Evolutionary conservation across 2,888 invertebrate genomes (phyloP).

Genomic region (Oeneis ivallda): DNA sequence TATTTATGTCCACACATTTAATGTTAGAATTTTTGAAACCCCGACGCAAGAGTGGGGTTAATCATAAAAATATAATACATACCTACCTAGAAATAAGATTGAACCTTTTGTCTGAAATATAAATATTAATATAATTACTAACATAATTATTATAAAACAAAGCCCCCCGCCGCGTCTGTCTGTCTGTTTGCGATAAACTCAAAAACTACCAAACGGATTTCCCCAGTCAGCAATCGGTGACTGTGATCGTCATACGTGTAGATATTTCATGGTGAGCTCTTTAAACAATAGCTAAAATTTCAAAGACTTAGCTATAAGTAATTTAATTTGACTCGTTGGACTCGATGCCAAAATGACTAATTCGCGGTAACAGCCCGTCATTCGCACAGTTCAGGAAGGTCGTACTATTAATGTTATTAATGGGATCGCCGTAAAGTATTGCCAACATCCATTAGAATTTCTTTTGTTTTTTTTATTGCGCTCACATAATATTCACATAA

Average conservation of each 20-base stretch:
- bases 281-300: conserved; percentile 68
- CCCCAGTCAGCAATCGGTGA: too few relatives aligned
- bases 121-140: too few relatives aligned
- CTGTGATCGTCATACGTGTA: too few relatives aligned
- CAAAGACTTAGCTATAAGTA: conserved; percentile 57
- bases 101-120: too few relatives aligned
- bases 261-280: conserved; percentile 54
- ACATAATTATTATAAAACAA: too few relatives aligned
- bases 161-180: too few relatives aligned
- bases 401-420: conserved; percentile 53
- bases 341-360: conserved; percentile 76
- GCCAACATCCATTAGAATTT: conserved; percentile 25
- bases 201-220: too few relatives aligned
- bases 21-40: too few relatives aligned
- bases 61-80: not conserved
- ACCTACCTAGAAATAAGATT: too few relatives aligned
- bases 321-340: conserved; percentile 72
- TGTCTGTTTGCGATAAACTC: too few relatives aligned
- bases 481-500: conserved; percentile 14
- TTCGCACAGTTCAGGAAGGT: conserved; percentile 50
- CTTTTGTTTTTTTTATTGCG: conserved; percentile 28
- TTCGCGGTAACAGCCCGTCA: conserved; percentile 61
- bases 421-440: conserved; percentile 30
- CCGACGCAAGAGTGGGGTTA: too few relatives aligned
- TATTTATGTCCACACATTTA: not conserved